These are phyloP conservation scores for Tychaedon coryphoeus DNA, from an alignment of 2,113 vertebrate genomes.

Conservation along the genomic window DNA sequence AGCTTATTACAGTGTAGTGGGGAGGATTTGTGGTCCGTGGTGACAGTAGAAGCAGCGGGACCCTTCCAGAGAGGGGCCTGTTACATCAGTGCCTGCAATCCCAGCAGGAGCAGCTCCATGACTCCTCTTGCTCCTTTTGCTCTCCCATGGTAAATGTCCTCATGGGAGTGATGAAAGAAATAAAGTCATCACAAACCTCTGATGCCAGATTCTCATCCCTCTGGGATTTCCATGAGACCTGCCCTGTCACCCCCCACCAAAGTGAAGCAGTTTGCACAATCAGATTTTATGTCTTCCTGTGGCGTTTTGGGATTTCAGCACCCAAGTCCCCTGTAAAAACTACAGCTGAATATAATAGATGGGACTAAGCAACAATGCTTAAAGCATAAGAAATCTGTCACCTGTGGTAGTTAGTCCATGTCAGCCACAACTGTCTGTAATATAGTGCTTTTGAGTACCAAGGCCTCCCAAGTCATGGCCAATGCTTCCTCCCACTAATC, in stretches of 20 bases:
- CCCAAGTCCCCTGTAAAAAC: neutral
- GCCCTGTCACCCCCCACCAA: neutral
- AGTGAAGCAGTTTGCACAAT: neutral
- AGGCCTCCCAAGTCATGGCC: neutral
- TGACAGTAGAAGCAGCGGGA: neutral
- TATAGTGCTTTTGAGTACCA: neutral
- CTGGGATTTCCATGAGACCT: neutral
- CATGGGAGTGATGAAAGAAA: neutral
- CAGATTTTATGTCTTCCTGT: neutral
- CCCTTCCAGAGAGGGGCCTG: neutral
- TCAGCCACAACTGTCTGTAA: neutral
- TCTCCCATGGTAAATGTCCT: neutral
- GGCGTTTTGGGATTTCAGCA: neutral
- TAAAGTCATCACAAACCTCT: neutral
- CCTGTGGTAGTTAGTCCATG: neutral
- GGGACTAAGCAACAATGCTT: neutral
- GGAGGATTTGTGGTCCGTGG: slow-evolving; percentile 23
- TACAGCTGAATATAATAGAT: neutral
- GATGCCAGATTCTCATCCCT: neutral
- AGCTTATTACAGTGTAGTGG: neutral
- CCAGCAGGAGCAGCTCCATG: neutral
- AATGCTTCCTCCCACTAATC: neutral
- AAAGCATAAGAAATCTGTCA: neutral
- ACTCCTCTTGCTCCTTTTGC: neutral
- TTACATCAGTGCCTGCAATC: neutral